Evolutionary conservation across 2,888 invertebrate genomes (phyloP), one percentile per base, ranked within the genome.

Genomic region (Therioaphis trifolii): DNA sequence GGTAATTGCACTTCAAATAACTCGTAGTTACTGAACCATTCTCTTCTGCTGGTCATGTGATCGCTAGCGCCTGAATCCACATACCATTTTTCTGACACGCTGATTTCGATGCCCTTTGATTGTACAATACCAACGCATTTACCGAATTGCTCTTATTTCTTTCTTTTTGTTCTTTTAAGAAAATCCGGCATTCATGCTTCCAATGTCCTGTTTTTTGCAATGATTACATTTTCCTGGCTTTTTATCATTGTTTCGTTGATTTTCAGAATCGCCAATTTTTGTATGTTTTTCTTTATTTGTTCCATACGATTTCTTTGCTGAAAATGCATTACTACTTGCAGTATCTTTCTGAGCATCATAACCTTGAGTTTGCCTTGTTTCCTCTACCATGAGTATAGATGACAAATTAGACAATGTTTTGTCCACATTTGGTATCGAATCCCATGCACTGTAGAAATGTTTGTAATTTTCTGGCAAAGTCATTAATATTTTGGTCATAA

Each of bases 391-490:
- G 24, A 74, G 74, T 40, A n/a, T 4, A 24, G 55, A 9, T 40
- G 24, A 24, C 11, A 58, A 58, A 58, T 58, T 40, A n/a, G 21
- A 55, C 71, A 35, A 7, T 35, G 35, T 35, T 71, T 46, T 46
- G 46, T 46, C 18, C 15, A 12, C 15, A 71, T 49, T 29, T 49
- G 12, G 0, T 5, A 52, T 72, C 5, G n/a, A 14, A n/a, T 72
- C 29, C 9, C 49, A 49, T 15, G 49, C 49, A 49, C 49, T 49
- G 15, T 49, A 49, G 18, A 49, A 49, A 15, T 49, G 49, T 4
- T 15, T 49, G 18, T 49, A 49, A 11, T 35, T 46, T 21, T 69
- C 69, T 24, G 69, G 69, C 5, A 69, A 69, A 12, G 69, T 69
- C 69, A 69, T 69, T 43, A 69, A 15, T 14, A 21, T 69, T 21